Conservation (phyloP, 2,888 invertebrate genomes). For the Brenthis hecate region DNA sequence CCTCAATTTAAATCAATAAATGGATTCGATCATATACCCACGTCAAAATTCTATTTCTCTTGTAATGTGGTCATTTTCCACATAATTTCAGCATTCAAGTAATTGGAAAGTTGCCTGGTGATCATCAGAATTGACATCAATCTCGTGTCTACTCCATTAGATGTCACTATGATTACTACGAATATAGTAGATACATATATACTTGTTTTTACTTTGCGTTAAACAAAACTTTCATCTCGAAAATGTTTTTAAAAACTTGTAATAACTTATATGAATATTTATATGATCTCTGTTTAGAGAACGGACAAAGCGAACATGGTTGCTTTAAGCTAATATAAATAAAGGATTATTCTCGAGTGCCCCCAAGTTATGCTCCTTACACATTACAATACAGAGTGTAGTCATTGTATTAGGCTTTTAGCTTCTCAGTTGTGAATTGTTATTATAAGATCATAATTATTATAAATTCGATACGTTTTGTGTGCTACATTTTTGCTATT, state of each 20-base stretch:
- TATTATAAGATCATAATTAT: no score
- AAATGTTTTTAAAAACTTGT: not conserved
- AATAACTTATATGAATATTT: conserved; percentile 6
- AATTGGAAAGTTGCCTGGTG: conserved; percentile 33
- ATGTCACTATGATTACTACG: conserved; percentile 2
- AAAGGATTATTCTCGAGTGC: not conserved
- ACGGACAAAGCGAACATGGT: conserved; percentile 26
- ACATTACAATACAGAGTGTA: not conserved
- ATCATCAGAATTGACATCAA: conserved; percentile 22
- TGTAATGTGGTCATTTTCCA: conserved; percentile 26
- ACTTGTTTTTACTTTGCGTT: not conserved
- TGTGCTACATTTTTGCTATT: no score
- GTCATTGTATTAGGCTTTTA: no score
- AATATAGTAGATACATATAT: not conserved
- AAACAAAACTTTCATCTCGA: not conserved
- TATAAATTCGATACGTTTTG: no score
- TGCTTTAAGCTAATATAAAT: conserved; percentile 33
- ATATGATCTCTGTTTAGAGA: not conserved
- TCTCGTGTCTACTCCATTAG: conserved; percentile 9
- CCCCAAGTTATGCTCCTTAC: no score
- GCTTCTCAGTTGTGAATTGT: no score
- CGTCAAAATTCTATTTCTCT: conserved; percentile 9
- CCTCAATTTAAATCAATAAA: not conserved
- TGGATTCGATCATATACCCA: not conserved
- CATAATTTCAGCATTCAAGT: conserved; percentile 27